phyloP scores from a whole-genome alignment of 2,113 vertebrate genomes.

The Hiodon tergisus region DNA sequence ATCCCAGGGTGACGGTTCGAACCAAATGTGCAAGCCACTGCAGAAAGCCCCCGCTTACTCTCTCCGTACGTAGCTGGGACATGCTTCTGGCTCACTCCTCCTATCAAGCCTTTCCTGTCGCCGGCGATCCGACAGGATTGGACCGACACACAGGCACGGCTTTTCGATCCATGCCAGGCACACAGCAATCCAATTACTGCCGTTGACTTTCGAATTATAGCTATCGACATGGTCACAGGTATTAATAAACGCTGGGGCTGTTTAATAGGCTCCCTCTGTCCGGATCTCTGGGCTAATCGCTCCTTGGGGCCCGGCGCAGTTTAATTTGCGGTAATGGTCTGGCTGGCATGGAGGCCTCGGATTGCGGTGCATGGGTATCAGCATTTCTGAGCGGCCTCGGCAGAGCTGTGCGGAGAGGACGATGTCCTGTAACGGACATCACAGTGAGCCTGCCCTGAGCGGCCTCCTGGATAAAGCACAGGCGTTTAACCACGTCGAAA shows the following conservation, averaged over 20 bases:
- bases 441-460: background rate
- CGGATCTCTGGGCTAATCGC: background rate
- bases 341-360: conserved; percentile 3
- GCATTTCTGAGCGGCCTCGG: background rate
- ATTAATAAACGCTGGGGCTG: conserved; percentile 42
- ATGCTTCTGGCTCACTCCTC: no score
- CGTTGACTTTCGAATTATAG: conserved; percentile 46
- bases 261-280: conserved; percentile 22
- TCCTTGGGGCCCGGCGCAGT: conserved; percentile 13
- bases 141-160: conserved; percentile 27
- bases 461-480: background rate
- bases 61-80: no score
- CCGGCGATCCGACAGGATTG: no score
- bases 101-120: background rate
- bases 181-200: conserved; percentile 44
- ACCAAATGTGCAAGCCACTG: no score
- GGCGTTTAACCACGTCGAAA: background rate
- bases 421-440: background rate
- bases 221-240: conserved; percentile 51
- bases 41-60: no score
- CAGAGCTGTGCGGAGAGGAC: background rate
- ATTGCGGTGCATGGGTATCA: background rate
- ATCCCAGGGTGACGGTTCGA: no score
- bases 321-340: conserved; percentile 25
- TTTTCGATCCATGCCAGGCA: conserved; percentile 21